phyloP scores from a whole-genome alignment of 2,113 vertebrate species.

The Glareola pratincola region DNA sequence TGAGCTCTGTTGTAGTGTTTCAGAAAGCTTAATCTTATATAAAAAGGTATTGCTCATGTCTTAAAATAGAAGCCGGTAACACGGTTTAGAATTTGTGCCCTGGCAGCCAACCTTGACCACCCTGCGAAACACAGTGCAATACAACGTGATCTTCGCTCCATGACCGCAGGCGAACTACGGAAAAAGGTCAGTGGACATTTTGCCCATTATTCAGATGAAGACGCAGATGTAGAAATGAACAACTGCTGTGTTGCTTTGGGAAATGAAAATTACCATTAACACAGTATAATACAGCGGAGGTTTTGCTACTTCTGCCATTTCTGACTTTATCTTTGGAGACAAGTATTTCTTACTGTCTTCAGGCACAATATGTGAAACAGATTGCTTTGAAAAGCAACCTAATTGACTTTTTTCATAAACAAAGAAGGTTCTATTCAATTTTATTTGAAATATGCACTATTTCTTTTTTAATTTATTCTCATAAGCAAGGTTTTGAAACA shows the following conservation, averaged over 20 bases:
- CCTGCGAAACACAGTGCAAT: neutral
- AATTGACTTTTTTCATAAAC: neutral
- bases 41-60: neutral
- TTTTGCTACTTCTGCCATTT: neutral
- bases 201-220: neutral
- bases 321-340: neutral
- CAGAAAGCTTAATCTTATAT: neutral
- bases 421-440: neutral
- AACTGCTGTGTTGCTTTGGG: neutral
- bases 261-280: neutral
- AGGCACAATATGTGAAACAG: neutral
- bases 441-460: neutral
- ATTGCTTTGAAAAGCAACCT: neutral
- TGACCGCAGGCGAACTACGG: neutral
- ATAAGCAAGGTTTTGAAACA: neutral
- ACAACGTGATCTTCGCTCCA: neutral
- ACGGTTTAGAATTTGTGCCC: neutral
- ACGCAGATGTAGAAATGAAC: neutral
- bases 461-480: neutral
- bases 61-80: slow-evolving; percentile 13
- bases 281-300: neutral
- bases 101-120: neutral
- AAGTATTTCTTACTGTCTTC: neutral
- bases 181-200: slow-evolving; percentile 5
- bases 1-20: neutral